Evolutionary conservation across 2,797 vertebrate genomes (phyloP), one percentile per base, ranked within the genome.

Genomic region (Eulemur mongoz): DNA sequence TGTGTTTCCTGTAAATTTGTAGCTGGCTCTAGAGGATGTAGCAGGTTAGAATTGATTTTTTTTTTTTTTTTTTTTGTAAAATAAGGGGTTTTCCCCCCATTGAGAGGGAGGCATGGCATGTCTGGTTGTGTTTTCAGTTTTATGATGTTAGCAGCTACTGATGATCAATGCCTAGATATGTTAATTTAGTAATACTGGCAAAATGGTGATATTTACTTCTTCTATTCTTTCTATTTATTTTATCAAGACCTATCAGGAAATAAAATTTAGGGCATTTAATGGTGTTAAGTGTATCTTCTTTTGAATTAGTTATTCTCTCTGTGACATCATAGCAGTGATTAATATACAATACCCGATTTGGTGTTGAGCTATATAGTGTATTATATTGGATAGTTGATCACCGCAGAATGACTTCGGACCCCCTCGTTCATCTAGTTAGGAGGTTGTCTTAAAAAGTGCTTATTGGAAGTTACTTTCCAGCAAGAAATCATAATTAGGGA

Each of bases 271-370:
- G 0, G 14, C 27, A 54, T 57, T 78, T 76, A 93, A 87, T 54
- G 15, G 4, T 35, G 78, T 93, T 50, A 84, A 22, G 13, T 80
- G 2, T 72, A 48, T 67, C 95, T 94, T 94, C 52, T 63, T 93
- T 85, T 93, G 87, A 95, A 83, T 84, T 88, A 79, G 30, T 93
- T 93, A 32, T 89, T 91, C 35, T 79, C 13, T 83, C 13, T 91
- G 25, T 91, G 86, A 75, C 43, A 86, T 91, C 82, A 38, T 89
- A 89, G 69, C 25, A 82, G 48, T 92, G 61, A 59, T 73, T 92
- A 73, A 89, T 72, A 59, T 32, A 13, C 23, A 75, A 59, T 75
- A 43, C 17, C 38, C 54, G 73, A 76, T 85, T 89, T 85, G 72
- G 12, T 81, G 23, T 61, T 97, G 43, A 89, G 78, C 59, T 54